Base-by-base conservation (phyloP, 2,113 vertebrate genomes). In the Burhinus oedicnemus region DNA sequence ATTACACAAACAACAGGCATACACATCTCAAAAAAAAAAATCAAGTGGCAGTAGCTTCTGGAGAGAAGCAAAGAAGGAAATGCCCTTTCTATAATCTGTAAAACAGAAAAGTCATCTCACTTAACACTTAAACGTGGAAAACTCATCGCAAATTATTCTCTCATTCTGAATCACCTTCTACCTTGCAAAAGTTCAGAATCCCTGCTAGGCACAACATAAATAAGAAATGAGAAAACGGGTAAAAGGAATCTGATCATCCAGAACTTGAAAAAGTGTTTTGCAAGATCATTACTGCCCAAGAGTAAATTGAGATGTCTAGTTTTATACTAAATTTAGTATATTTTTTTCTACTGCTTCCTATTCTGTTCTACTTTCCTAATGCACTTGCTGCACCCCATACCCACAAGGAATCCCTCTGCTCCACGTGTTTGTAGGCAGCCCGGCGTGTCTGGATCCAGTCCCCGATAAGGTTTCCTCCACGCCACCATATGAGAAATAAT, bases 1-100 rank as follows among this genome's bases (percentile, higher is more conserved):
- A 75, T 94, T 95, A 96, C 90, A 93, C 93, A 89, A 94, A 93
- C 94, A 96, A 91, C 92, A 90, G 82, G 66, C 81, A 80, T 3
- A 65, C 25, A 23, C 0, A 5, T 34, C 83, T 87, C 10, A 70
- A 74, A 91, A 64, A 29, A 40, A 34, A 40, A 58, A 74, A 74
- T 15, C 68, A 78, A n/a, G 82, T 21, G 58, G 77, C 30, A 36
- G 65, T 18, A 34, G 76, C 22, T 44, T 29, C 75, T 0, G 6
- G 65, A 62, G 52, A 65, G 65, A 92, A 57, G 62, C 62, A 83
- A 62, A 7, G 6, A 82, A 68, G 40, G 58, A 95, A 95, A 87
- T 70, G 74, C 79, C 70, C 77, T 64, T 64, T 92, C 87, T 87
- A 42, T 26, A 27, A 71, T 36, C 26, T 49, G 29, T 25, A 62